Evolutionary conservation across 2,888 invertebrate genomes (phyloP).

Genomic region (Drosophila kambysellisi): DNA sequence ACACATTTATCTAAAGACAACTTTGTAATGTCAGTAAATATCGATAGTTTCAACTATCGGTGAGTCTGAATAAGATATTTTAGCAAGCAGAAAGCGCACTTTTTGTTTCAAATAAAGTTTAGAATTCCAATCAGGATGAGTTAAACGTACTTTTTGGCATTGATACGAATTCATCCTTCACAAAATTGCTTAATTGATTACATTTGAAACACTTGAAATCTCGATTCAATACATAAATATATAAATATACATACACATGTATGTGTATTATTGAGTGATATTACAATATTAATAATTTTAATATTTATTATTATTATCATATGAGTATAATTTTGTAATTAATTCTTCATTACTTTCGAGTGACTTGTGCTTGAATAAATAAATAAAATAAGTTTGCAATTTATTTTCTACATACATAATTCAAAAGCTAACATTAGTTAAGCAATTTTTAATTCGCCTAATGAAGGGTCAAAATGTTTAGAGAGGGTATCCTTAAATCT

Average conservation of each 20-base stretch:
- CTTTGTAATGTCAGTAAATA: no score
- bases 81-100: no score
- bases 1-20: no score
- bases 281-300: neutral
- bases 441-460: neutral
- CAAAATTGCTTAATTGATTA: neutral
- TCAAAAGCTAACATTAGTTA: neutral
- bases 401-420: no score
- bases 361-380: neutral
- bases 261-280: neutral
- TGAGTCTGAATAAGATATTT: no score
- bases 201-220: neutral
- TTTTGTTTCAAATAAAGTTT: no score
- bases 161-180: neutral
- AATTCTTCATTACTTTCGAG: no score
- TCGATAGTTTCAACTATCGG: no score
- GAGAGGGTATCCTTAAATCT: neutral
- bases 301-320: neutral
- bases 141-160: neutral
- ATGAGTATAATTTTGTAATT: no score
- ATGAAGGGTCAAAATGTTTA: neutral
- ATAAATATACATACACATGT: no score
- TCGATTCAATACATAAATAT: no score
- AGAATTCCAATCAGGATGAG: neutral
- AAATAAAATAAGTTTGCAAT: neutral